Evolutionary conservation across 2,113 vertebrate species (phyloP).

Genomic region (Scortum barcoo): DNA sequence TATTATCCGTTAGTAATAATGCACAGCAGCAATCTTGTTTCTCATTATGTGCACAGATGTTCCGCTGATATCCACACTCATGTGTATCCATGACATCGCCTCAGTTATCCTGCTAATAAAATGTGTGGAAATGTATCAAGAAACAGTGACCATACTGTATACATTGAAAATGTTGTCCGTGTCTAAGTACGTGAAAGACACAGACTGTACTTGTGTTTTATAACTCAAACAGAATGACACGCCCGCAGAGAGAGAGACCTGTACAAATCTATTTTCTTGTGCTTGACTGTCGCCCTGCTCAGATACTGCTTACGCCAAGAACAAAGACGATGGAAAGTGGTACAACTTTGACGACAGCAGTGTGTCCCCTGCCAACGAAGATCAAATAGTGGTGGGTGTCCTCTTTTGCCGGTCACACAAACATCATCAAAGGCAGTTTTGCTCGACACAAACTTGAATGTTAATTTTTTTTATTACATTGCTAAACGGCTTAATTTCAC

Average conservation of each 20-base stretch:
- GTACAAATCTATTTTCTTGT: neutral
- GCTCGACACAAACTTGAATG: neutral
- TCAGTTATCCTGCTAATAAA: neutral
- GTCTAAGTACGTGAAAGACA: neutral
- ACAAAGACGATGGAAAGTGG: constrained; percentile 96
- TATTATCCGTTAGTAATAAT: neutral
- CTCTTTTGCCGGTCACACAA: neutral
- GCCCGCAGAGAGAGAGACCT: neutral
- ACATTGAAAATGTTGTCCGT: neutral
- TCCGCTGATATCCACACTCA: too few species aligned
- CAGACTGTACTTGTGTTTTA: neutral
- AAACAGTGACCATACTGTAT: neutral
- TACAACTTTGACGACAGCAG: constrained; percentile 99
- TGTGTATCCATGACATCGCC: too few species aligned
- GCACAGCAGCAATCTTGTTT: neutral
- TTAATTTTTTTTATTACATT: neutral
- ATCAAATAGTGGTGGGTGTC: constrained; percentile 96
- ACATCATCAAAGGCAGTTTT: constrained; percentile 10
- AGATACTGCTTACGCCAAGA: constrained; percentile 98
- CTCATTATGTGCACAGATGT: neutral
- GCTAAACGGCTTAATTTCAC: neutral
- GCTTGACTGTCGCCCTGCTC: constrained; percentile 1
- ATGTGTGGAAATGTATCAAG: neutral
- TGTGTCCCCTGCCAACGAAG: constrained; percentile 92
- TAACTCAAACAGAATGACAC: neutral